phyloP scores from a whole-genome alignment of 2,888 invertebrate species.

The Macrosoma leucophasiata region DNA sequence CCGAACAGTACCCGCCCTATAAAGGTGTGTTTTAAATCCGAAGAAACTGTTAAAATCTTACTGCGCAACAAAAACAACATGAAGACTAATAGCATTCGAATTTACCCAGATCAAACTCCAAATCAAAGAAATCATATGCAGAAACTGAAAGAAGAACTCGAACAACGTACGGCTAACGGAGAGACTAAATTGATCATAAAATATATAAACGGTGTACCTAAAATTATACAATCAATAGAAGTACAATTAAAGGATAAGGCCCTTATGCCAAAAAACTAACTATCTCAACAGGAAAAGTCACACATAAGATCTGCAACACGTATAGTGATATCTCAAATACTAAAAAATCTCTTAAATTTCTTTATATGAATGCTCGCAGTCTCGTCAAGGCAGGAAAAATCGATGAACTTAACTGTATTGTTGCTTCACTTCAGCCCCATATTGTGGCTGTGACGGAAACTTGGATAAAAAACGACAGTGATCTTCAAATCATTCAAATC shows the following conservation, averaged over 20 bases:
- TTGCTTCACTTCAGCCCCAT: conserved; percentile 1
- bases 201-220: conserved; percentile 20
- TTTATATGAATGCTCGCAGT: conserved; percentile 9
- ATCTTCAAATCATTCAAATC: conserved; percentile 2
- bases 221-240: conserved; percentile 16
- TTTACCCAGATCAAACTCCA: conserved; percentile 22
- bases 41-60: conserved; percentile 8
- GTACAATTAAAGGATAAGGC: conserved; percentile 5
- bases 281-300: conserved; percentile 3
- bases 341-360: conserved; percentile 7
- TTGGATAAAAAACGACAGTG: conserved; percentile 9
- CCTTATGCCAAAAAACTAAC: conserved; percentile 18
- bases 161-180: conserved; percentile 10
- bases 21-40: conserved; percentile 12
- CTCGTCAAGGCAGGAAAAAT: conserved; percentile 8
- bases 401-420: conserved; percentile 7
- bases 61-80: conserved; percentile 10
- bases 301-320: conserved; percentile 19
- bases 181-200: conserved; percentile 19
- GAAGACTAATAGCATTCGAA: conserved; percentile 4
- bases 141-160: conserved; percentile 13
- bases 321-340: no score
- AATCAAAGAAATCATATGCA: conserved; percentile 16
- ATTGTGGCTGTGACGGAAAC: conserved; percentile 8
- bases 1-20: conserved; percentile 7